Percentiles rank a stretch among this genome's conserved stretches.
Evolutionary conservation across 2,888 invertebrate species (phyloP).

Genomic region (Atrina japonica): DNA sequence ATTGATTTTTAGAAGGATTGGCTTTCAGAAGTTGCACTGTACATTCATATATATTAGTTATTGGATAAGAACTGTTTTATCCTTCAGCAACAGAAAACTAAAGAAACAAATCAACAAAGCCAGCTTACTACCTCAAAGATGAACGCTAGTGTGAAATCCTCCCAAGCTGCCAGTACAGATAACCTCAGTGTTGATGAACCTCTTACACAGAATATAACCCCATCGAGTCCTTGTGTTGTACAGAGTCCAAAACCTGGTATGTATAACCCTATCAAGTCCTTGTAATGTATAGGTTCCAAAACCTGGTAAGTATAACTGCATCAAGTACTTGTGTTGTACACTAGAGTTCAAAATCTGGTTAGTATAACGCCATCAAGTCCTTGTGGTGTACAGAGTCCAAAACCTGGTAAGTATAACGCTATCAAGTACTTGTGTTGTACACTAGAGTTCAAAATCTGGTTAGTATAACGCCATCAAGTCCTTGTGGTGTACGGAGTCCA

Average conservation of each 20-base stretch:
- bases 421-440: too few species aligned
- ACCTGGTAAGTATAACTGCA: constrained; percentile 44
- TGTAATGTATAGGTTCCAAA: too few species aligned
- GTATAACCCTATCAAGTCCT: too few species aligned
- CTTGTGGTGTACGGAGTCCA: constrained; percentile 20
- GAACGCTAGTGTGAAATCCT: constrained; percentile 39
- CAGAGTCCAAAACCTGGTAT: constrained; percentile 22
- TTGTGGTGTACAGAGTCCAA: constrained; percentile 22
- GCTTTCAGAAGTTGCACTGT: too few species aligned
- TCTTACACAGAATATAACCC: constrained; percentile 40
- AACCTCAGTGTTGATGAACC: constrained; percentile 47
- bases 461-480: constrained; percentile 39
- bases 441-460: too few species aligned
- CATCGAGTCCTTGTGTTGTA: constrained; percentile 23
- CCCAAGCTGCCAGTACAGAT: constrained; percentile 46
- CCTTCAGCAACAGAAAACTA: constrained; percentile 22
- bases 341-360: constrained; percentile 22
- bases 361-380: constrained; percentile 40
- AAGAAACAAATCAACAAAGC: constrained; percentile 22
- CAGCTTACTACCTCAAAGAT: constrained; percentile 25
- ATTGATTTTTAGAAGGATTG: too few species aligned
- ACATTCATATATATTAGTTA: too few species aligned
- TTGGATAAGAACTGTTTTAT: too few species aligned
- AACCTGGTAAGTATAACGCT: constrained; percentile 6
- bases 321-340: constrained; percentile 19